Evolutionary conservation across 1,140 invertebrate genomes (phyloP), one percentile per base, ranked within the genome.

Genomic region (Drosophila littoralis): DNA sequence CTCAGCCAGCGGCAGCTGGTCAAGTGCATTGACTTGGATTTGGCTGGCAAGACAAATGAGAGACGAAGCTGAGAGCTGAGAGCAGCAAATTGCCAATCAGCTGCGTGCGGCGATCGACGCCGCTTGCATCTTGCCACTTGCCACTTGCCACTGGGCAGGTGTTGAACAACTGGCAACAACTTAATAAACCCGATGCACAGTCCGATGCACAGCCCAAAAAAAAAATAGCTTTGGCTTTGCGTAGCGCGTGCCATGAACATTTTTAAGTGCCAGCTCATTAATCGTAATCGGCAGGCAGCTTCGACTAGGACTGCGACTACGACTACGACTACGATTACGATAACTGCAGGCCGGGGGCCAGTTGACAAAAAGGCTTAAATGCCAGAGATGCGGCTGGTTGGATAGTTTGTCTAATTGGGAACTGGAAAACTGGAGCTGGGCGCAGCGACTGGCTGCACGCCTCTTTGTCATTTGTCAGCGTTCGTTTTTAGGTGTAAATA

Each of bases 401-500:
- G 45, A 45, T 72, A 58, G 80, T 77, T 77, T 89, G 83, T 89
- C 77, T 88, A 88, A 88, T 88, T 88, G 83, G 76, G 66, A 88
- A 88, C 84, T 77, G 83, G 79, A 86, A 86, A 75, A 82, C 38
- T 38, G 46, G 35, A 67, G 43, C 36, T 58, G 10, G 61, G 40
- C 46, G 43, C 33, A 40, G 10, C 1, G 17, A 22, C 45, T 22
- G 45, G 4, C 45, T 17, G 22, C 38, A 78, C 84, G 84, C 77
- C 84, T 75, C 80, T 84, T 69, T 84, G 64, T 72, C 84, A 88
- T 88, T 88, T 88, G 80, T 88, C 77, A 84, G 74, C 61, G 68
- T 84, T 75, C 74, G 84, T 58, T 88, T 89, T 88, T 89, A 88
- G 84, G 85, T 88, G 84, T 88, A 88, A 88, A 88, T 88, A 88